phyloP scores from a whole-genome alignment of 2,797 vertebrate species.

The Sardinella longiceps region DNA sequence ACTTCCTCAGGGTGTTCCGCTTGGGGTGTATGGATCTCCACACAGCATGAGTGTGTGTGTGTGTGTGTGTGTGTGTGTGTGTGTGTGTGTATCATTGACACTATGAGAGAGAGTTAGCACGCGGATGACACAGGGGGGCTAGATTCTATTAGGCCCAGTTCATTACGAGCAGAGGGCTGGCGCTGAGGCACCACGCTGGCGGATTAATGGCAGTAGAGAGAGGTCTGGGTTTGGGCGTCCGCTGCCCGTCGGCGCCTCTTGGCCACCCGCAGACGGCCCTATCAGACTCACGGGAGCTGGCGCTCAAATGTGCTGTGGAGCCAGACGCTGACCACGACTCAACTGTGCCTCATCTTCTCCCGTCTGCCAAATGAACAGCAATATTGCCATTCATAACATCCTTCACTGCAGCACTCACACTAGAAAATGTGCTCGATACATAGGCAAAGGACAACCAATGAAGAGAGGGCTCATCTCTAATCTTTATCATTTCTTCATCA shows the following conservation, averaged over 20 bases:
- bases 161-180: not conserved
- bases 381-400: not conserved
- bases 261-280: not conserved
- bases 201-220: not conserved
- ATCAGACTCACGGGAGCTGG: not conserved
- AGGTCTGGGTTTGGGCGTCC: not conserved
- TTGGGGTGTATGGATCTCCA: not conserved
- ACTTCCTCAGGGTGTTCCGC: not conserved
- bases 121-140: not conserved
- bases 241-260: not conserved
- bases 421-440: not conserved
- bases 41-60: not conserved
- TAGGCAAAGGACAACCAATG: not conserved
- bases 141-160: slow-evolving; percentile 8
- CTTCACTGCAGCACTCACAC: not conserved
- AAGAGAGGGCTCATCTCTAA: not conserved
- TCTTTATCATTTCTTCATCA: too few species aligned
- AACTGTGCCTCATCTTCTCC: not conserved
- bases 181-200: not conserved
- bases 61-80: not conserved
- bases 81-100: not conserved
- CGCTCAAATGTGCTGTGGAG: not conserved
- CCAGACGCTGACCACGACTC: not conserved
- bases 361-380: not conserved
- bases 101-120: not conserved